Base-by-base conservation (phyloP, 2,797 vertebrate species). In the Numenius phaeopus region DNA sequence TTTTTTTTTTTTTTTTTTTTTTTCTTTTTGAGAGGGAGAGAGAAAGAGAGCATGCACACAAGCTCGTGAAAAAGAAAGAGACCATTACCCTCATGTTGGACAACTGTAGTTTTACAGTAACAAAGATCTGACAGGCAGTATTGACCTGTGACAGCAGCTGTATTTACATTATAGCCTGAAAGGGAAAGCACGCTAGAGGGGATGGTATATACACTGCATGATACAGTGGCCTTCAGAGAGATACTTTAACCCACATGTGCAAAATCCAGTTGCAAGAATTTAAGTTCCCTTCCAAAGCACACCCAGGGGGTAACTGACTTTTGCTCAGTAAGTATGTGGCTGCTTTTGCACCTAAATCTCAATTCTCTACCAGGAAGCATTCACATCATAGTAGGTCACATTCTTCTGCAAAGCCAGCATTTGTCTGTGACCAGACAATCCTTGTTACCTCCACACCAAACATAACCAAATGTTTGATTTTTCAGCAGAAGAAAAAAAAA, bases 41-140 rank as follows among this genome's bases (percentile, higher is more conserved):
- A 89, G 49, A 77, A 79, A 87, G 67, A 82, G 47, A 85, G 21
- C 11, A 2, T 17, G 47, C 52, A 90, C 83, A 69, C 69, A 95
- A 86, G 62, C 0, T 0, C 5, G 3, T 79, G 77, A 82, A 84
- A 79, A 54, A 84, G 64, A 89, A 82, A 94, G 52, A 89, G 55
- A 70, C 61, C 61, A 57, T 77, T 67, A 57, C 86, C 71, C 71
- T 82, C 24, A 3, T 6, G 42, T 65, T 69, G 80, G 75, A 67
- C 88, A 90, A 96, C 89, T 87, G 80, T 75, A 92, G 83, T 79
- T 96, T 94, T 97, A 96, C 90, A 96, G 94, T 95, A 95, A 57
- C 81, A 78, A 54, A 78, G 87, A 81, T 94, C 85, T 87, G 84
- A 49, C 88, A 69, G 42, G 66, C 85, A 83, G 69, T 59, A 59